Base-by-base conservation (phyloP, 2,113 vertebrate species). In the Ahaetulla prasina region DNA sequence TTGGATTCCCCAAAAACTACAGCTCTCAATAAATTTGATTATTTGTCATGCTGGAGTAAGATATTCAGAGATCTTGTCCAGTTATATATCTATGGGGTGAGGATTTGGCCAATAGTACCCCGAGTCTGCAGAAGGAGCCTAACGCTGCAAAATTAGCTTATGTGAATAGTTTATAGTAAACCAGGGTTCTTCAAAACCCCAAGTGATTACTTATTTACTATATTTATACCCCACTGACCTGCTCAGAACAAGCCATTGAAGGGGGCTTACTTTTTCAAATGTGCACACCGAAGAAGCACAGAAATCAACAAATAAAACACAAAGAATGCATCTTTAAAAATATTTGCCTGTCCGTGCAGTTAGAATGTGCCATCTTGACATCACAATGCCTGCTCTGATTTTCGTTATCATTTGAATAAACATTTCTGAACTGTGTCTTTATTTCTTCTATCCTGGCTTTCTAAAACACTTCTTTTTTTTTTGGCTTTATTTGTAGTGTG, bases 401-500 rank as follows among this genome's bases (percentile, higher is more conserved):
- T 80, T 80, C 8, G 3, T 16, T 80, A 22, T 43, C 74, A 3
- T 80, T 43, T 80, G 74, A 80, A 80, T 22, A 22, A 23, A 80
- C 20, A 43, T 43, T 80, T 80, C 74, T 39, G 39, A 80, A 43
- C 74, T 10, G 74, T 0, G 3, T 43, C 74, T 80, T 43, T 80
- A 80, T 39, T 80, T 39, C 68, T 43, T 80, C 18, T 18, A 1
- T 16, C 53, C 30, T 10, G 0, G 11, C 20, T 49, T 63, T 53
- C 18, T 9, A 74, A 52, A 25, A 9, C 47, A 0, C 2, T 14
- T 43, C 8, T 25, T 27, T 22, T 35, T 22, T 35, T n/a, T 22
- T 30, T 35, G 8, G 11, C 0, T n/a, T 6, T 27, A 5, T 39
- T 85, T 45, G 0, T 96, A 99, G 99, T 98, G 68, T 99, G 99